Evolutionary conservation across 1,140 invertebrate species (phyloP).

Genomic region (Scaptomyza hsui): DNA sequence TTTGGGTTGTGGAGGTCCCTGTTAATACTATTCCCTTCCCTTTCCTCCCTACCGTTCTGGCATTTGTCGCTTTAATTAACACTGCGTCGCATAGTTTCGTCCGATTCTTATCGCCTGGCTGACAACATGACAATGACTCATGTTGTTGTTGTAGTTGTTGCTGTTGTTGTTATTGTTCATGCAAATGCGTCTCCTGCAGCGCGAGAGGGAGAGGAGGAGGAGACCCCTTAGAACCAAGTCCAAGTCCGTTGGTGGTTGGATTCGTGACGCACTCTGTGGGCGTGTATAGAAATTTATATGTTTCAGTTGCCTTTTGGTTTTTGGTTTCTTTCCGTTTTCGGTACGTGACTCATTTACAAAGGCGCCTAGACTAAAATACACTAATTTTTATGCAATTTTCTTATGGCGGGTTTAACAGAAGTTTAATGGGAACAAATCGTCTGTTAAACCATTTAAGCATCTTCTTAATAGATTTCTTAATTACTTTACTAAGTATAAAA

Average conservation of each 20-base stretch:
- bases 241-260: constrained; percentile 52
- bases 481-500: neutral
- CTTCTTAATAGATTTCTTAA: neutral
- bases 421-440: neutral
- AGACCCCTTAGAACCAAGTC: neutral
- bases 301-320: no score
- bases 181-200: constrained; percentile 73
- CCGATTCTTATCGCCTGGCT: constrained; percentile 29
- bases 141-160: constrained; percentile 7
- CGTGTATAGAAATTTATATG: constrained; percentile 5
- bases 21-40: neutral
- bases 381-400: constrained; percentile 21
- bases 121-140: constrained; percentile 33
- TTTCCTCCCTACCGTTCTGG: neutral
- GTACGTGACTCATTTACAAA: constrained; percentile 32
- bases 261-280: constrained; percentile 30
- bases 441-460: neutral
- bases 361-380: constrained; percentile 22
- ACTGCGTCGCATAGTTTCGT: constrained; percentile 44
- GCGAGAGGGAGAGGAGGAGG: constrained; percentile 10
- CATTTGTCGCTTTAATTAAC: constrained; percentile 68
- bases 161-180: constrained; percentile 25
- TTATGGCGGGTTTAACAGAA: no score
- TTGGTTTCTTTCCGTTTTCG: constrained; percentile 9
- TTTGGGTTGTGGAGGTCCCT: constrained; percentile 34